Base-by-base conservation (phyloP, 2,888 invertebrate species). In the Teleiodes luculella region DNA sequence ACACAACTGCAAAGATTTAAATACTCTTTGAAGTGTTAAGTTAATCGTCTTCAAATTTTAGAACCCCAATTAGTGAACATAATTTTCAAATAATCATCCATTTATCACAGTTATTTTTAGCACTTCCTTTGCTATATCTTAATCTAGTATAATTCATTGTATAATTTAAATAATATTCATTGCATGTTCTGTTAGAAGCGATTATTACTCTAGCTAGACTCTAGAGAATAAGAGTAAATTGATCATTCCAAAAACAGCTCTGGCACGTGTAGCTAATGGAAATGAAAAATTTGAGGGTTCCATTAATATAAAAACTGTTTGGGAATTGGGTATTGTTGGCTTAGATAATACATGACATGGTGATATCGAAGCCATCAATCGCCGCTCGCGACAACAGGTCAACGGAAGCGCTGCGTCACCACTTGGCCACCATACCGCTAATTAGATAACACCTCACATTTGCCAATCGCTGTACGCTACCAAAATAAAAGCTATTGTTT, bases 401-500 rank as follows among this genome's bases (percentile, higher is more conserved):
- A 20, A 18, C 37, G 50, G 52, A 56, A 56, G 33, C 50, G 45
- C 58, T 41, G 35, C 65, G 62, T 57, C 60, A 54, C 61, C 60
- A 59, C 61, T 55, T 53, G 63, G 60, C 66, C 57, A 46, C 62
- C 41, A 45, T 61, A 60, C 53, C 55, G 57, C 64, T 76, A 74
- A 77, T 76, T 76, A 70, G 66, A 69, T 69, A 61, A 71, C 67
- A 63, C 59, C 63, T 52, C 59, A 60, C 63, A 67, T 70, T 69
- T 64, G 57, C 53, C 52, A 63, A 67, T 64, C 62, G 57, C 56
- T 58, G 60, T 24, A 47, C 48, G 51, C 57, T 54, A 59, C 54
- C 49, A 49, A 49, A 55, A 57, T 61, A 62, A 56, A 60, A 56
- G 52, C 57, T 59, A 61, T 65, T 64, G 61, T 70, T 65, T 63